Evolutionary conservation across 2,888 invertebrate genomes (phyloP), one percentile per base, ranked within the genome.

Genomic region (Drosophila colorata): DNA sequence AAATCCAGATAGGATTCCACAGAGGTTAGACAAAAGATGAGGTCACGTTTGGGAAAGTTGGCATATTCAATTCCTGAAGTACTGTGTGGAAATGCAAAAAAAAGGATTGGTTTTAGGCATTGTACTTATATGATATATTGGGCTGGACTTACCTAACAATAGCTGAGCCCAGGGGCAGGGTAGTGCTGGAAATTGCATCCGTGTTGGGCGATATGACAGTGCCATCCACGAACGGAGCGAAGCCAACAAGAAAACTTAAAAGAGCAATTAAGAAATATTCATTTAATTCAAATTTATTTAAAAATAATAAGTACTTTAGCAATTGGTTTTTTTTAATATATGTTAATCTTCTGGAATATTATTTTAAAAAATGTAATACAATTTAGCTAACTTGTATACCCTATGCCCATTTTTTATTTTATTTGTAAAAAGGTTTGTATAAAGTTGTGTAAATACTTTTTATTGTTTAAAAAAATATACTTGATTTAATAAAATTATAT

Each of bases 141-240:
- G 4, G 7, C 4, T 35, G 16, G 1, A 13, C 38, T 59, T 93
- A 92, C 94, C 95, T 91, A 93, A 94, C 89, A 79, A 93, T 91
- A 72, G 92, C 92, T 72, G 93, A 92, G 51, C 92, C 92, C 64
- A 90, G 63, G 31, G 92, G 92, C 73, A 92, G 81, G 58, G 90
- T 88, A 55, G 92, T 80, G 76, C 89, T 88, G 69, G 88, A 88
- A 63, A 91, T 73, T 52, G 83, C 72, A 66, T 90, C 88, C 74
- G 69, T 91, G 89, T 93, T 90, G 58, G 95, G 95, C 53, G 95
- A 94, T 78, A 97, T 94, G 72, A 97, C 96, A 25, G 97, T 97
- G 79, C 98, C 98, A 92, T 98, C 98, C 80, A 98, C 95, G 91
- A 98, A 98, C 2, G 98, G 98, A n/a, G 98, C 98, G 91, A 98